Evolutionary conservation across 2,113 vertebrate genomes (phyloP).

Genomic region (Sapayoa aenigma): DNA sequence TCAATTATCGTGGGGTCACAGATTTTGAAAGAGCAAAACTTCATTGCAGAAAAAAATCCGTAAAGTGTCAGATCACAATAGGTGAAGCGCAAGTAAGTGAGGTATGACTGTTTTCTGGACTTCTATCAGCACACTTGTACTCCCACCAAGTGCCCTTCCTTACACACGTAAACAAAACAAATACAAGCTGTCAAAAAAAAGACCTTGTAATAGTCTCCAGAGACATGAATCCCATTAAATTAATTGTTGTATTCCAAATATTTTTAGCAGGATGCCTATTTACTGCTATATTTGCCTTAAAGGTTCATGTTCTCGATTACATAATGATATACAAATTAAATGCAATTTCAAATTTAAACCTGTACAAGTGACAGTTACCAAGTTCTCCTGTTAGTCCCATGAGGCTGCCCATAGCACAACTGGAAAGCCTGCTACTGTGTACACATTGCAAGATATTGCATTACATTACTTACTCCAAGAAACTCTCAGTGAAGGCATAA

Average conservation of each 20-base stretch:
- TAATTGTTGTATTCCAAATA: constrained; percentile 70
- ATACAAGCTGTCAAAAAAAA: constrained; percentile 24
- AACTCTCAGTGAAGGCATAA: constrained; percentile 64
- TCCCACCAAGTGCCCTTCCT: not conserved
- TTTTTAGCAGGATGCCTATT: constrained; percentile 72
- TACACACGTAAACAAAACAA: not conserved
- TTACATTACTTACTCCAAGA: constrained; percentile 58
- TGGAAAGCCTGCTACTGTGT: constrained; percentile 38
- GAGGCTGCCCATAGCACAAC: constrained; percentile 71
- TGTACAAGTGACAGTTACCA: constrained; percentile 71
- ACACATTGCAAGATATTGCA: constrained; percentile 25
- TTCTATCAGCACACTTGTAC: not conserved
- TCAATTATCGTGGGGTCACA: no score
- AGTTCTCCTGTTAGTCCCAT: constrained; percentile 55
- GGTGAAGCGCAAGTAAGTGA: no score
- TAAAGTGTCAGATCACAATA: no score
- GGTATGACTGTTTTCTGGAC: no score
- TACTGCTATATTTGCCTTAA: constrained; percentile 69
- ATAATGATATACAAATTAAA: constrained; percentile 80
- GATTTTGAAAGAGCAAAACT: no score
- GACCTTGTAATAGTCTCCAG: constrained; percentile 42
- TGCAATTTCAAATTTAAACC: constrained; percentile 76
- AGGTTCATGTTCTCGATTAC: constrained; percentile 72
- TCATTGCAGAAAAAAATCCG: no score
- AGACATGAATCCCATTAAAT: constrained; percentile 63